Percentiles rank a stretch among this genome's conserved stretches.
Evolutionary conservation across 2,797 vertebrate species (phyloP).

Genomic region (Sebastes taczanowskii): DNA sequence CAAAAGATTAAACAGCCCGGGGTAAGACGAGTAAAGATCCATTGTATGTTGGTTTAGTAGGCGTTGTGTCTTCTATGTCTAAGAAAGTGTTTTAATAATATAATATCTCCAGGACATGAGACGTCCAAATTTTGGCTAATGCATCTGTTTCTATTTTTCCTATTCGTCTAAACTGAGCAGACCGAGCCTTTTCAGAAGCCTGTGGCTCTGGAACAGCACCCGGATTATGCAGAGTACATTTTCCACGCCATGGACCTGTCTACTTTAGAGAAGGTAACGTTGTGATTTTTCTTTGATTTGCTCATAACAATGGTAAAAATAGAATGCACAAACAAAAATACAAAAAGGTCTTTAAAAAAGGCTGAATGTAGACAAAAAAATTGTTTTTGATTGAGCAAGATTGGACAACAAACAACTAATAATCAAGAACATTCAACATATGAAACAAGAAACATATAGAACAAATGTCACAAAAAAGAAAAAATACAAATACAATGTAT

Average conservation of each 20-base stretch:
- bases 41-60: background rate
- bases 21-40: constrained; percentile 82
- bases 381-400: background rate
- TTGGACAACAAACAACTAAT: background rate
- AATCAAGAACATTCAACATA: background rate
- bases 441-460: background rate
- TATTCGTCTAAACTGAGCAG: constrained; percentile 73
- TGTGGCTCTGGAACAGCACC: constrained; percentile 96
- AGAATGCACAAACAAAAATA: background rate
- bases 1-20: constrained; percentile 99
- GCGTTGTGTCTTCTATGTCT: background rate
- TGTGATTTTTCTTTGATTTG: background rate
- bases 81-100: background rate
- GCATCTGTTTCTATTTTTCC: background rate
- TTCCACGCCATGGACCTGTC: constrained; percentile 98
- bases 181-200: constrained; percentile 99
- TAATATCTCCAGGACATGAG: background rate
- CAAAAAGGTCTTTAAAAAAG: background rate
- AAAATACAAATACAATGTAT: background rate
- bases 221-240: constrained; percentile 98
- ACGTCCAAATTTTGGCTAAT: background rate
- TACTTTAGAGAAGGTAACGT: constrained; percentile 95
- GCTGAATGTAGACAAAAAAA: background rate
- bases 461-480: background rate
- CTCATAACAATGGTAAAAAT: background rate